phyloP scores from a whole-genome alignment of 30 jellyfish, hydroid and myxozoan species.

The Aurelia sp. region DNA sequence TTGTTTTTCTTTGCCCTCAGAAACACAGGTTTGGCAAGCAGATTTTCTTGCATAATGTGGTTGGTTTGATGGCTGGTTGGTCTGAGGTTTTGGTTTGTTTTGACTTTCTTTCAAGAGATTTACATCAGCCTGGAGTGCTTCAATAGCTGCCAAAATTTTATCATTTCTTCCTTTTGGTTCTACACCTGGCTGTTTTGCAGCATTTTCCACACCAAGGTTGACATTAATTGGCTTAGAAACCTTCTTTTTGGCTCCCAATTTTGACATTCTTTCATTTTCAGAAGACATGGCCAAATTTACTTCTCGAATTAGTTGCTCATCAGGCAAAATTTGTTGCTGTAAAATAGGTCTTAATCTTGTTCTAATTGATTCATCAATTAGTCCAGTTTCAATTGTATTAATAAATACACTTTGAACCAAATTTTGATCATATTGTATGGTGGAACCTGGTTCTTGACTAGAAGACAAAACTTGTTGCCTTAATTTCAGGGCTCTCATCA shows the following conservation, averaged over 20 bases:
- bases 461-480: not conserved
- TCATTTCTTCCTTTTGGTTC: constrained; percentile 11
- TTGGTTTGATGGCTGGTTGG: constrained; percentile 7
- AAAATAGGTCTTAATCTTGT: constrained; percentile 12
- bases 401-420: constrained; percentile 24
- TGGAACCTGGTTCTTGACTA: constrained; percentile 23
- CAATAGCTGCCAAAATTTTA: constrained; percentile 23
- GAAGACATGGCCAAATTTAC: not conserved
- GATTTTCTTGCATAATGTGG: constrained; percentile 4
- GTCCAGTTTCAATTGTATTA: constrained; percentile 44
- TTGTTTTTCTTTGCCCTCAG: constrained; percentile 10
- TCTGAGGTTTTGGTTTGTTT: not conserved
- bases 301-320: constrained; percentile 11
- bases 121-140: constrained; percentile 31
- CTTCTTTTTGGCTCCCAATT: constrained; percentile 21
- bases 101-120: not conserved
- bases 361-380: constrained; percentile 32
- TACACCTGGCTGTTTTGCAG: constrained; percentile 29
- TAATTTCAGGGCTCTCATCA: constrained; percentile 26
- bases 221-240: constrained; percentile 8
- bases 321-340: constrained; percentile 4
- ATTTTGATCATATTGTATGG: constrained; percentile 5
- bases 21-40: not conserved
- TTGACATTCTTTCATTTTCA: constrained; percentile 15
- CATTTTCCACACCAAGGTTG: constrained; percentile 8